These are phyloP conservation scores for Lasiurus cinereus DNA, from an alignment of 2,113 vertebrate species.

Conservation along the genomic window DNA sequence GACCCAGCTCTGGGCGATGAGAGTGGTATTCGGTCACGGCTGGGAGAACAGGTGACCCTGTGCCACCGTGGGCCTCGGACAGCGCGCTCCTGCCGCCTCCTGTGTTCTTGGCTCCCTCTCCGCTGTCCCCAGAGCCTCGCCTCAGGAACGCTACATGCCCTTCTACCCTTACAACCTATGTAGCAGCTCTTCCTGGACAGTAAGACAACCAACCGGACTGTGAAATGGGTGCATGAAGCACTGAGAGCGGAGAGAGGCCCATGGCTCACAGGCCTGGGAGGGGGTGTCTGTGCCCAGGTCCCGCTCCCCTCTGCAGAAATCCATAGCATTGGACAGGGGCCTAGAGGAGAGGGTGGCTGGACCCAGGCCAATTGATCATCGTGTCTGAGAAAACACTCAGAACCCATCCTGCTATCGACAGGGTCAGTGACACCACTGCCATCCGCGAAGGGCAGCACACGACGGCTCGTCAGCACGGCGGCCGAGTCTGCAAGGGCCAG, in stretches of 20 bases:
- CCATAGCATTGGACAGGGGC: background rate
- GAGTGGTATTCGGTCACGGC: background rate
- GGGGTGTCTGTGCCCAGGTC: fast-evolving
- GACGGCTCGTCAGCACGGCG: background rate
- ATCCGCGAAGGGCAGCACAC: background rate
- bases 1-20: background rate
- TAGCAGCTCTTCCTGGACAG: background rate
- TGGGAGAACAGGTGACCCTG: too few relatives aligned
- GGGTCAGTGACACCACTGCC: background rate
- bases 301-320: background rate
- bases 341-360: background rate
- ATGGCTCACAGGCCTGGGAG: background rate
- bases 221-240: background rate
- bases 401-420: constrained; percentile 34
- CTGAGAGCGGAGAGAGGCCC: background rate
- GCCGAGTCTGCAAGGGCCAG: background rate
- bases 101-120: fast-evolving
- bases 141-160: background rate
- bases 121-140: background rate
- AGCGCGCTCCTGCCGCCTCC: fast-evolving
- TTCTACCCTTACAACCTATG: background rate
- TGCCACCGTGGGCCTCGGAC: background rate
- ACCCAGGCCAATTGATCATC: constrained; percentile 18
- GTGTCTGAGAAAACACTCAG: constrained; percentile 37
- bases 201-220: background rate